Conservation (phyloP, 2,888 invertebrate species). For the Platypus cylindrus region DNA sequence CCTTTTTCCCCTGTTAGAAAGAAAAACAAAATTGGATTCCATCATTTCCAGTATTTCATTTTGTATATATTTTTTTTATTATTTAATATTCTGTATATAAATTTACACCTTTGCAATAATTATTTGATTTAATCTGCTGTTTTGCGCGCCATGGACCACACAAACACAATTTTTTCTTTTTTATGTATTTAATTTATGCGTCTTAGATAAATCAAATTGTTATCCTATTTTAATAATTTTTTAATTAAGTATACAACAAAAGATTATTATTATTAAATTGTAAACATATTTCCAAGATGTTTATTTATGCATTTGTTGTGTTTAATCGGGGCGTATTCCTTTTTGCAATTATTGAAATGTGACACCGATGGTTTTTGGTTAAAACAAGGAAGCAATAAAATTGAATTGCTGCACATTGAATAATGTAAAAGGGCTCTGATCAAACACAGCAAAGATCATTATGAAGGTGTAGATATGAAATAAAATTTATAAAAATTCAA, state of each 20-base stretch:
- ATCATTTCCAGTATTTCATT: conserved; percentile 14
- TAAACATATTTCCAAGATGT: no score
- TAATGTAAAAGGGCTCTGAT: no score
- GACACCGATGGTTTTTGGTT: no score
- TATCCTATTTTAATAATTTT: conserved; percentile 32
- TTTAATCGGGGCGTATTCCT: no score
- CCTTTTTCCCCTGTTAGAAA: conserved; percentile 8
- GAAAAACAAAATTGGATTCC: conserved; percentile 10
- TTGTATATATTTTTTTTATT: conserved; percentile 12
- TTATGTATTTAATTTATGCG: conserved; percentile 24
- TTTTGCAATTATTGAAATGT: no score
- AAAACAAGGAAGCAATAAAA: no score
- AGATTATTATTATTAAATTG: no score
- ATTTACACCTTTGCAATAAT: conserved; percentile 12
- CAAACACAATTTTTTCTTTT: conserved; percentile 24
- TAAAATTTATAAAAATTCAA: no score
- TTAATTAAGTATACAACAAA: no score
- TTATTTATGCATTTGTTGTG: conserved; percentile 12
- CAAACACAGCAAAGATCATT: no score
- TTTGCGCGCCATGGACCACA: conserved; percentile 20
- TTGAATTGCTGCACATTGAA: no score
- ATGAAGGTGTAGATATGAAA: no score
- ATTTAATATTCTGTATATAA: conserved; percentile 10
- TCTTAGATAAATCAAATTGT: conserved; percentile 33
- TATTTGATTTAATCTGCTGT: conserved; percentile 9